Evolutionary conservation across 2,888 invertebrate genomes (phyloP).

Genomic region (Calliscelio sp.): DNA sequence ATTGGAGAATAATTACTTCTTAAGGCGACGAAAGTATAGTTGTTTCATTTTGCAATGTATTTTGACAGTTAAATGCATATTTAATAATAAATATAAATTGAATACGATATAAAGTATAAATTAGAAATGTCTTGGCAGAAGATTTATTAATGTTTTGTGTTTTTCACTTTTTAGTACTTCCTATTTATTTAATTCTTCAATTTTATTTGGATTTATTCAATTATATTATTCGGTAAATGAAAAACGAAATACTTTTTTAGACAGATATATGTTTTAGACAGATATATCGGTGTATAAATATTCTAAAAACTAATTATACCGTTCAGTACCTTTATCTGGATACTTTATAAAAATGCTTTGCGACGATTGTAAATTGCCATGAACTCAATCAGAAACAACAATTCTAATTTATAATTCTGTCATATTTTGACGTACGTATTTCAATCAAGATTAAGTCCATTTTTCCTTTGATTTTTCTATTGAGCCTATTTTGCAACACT

Average conservation of each 20-base stretch:
- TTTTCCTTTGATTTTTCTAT: slow-evolving; percentile 1
- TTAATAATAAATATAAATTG: neutral
- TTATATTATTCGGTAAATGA: too few relatives aligned
- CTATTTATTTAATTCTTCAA: too few relatives aligned
- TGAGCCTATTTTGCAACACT: neutral
- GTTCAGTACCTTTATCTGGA: too few relatives aligned
- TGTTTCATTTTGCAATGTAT: neutral
- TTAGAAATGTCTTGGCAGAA: too few relatives aligned
- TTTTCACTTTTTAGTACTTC: too few relatives aligned
- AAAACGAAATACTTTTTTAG: too few relatives aligned
- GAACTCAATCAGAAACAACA: slow-evolving; percentile 33
- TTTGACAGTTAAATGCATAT: slow-evolving; percentile 1
- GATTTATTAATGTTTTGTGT: too few relatives aligned
- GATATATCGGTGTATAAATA: too few relatives aligned
- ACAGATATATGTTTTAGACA: too few relatives aligned
- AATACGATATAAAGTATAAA: too few relatives aligned
- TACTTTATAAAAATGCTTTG: slow-evolving; percentile 29
- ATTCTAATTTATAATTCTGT: slow-evolving; percentile 57
- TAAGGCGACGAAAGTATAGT: slow-evolving; percentile 6
- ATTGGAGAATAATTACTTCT: neutral
- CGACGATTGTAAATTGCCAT: slow-evolving; percentile 10
- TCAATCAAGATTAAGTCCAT: slow-evolving; percentile 47
- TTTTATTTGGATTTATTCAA: too few relatives aligned
- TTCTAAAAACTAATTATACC: too few relatives aligned
- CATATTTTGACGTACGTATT: slow-evolving; percentile 52